Conservation (phyloP, 1,140 invertebrate genomes). For the Bombus picipes region DNA sequence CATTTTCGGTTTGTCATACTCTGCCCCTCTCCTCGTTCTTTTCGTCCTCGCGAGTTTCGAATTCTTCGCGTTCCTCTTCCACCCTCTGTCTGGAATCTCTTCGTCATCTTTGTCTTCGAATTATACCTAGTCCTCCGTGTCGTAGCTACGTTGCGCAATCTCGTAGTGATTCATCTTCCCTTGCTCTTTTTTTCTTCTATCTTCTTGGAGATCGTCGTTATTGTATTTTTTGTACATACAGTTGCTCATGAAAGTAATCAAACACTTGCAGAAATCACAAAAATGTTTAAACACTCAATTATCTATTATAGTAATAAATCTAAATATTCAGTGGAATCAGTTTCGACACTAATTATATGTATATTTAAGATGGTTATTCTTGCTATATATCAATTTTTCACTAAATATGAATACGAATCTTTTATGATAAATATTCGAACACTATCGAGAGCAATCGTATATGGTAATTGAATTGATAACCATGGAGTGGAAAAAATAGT, state of each 20-base stretch:
- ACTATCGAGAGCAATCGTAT: background rate
- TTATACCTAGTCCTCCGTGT: background rate
- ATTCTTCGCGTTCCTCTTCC: conserved; percentile 68
- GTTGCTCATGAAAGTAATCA: background rate
- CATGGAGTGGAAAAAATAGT: background rate
- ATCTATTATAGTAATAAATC: no score
- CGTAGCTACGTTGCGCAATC: conserved; percentile 23
- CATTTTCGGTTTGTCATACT: conserved; percentile 78
- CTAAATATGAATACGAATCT: background rate
- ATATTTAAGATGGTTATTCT: no score
- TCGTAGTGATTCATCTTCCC: conserved; percentile 7
- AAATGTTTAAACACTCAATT: no score
- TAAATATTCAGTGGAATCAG: no score
- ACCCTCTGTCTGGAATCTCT: conserved; percentile 5
- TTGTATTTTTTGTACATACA: background rate
- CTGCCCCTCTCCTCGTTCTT: conserved; percentile 42
- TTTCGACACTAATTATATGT: no score
- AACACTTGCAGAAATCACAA: background rate
- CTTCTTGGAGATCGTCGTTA: no score
- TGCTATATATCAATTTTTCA: no score
- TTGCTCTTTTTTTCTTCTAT: background rate
- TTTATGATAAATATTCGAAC: background rate
- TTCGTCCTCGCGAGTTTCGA: conserved; percentile 64
- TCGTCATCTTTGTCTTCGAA: conserved; percentile 15
- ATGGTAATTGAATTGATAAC: background rate